A percentile compares a stretch with the other conserved stretches of the same genome.
phyloP scores from a whole-genome alignment of 2,113 vertebrate genomes.

The Ameiurus melas region DNA sequence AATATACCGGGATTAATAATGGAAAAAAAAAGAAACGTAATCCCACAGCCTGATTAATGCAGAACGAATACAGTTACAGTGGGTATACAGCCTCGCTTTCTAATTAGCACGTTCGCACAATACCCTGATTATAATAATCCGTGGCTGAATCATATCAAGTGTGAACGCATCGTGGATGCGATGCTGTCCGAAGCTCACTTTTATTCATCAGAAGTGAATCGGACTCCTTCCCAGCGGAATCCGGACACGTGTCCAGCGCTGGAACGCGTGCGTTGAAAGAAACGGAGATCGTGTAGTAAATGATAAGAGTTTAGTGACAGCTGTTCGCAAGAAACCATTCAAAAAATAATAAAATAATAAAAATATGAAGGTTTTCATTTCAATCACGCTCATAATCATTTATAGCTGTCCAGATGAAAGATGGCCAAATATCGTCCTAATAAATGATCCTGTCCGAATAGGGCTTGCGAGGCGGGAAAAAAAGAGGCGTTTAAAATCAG shows the following conservation, averaged over 20 bases:
- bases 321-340: background rate
- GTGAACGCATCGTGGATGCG: background rate
- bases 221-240: background rate
- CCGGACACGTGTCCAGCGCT: background rate
- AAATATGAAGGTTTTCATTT: background rate
- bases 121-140: background rate
- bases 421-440: background rate
- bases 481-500: background rate
- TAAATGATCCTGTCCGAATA: background rate
- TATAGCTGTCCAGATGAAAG: background rate
- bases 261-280: background rate
- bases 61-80: background rate
- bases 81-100: background rate
- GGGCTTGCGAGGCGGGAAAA: background rate
- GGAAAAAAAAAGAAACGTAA: background rate
- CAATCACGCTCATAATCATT: background rate
- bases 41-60: background rate
- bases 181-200: background rate
- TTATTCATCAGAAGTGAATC: background rate
- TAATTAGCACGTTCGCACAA: background rate
- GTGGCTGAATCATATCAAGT: background rate
- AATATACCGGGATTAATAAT: background rate
- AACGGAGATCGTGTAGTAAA: background rate
- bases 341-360: background rate
- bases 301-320: background rate